Base-by-base conservation (phyloP, 2,888 invertebrate genomes). In the Habroteleia sp. region DNA sequence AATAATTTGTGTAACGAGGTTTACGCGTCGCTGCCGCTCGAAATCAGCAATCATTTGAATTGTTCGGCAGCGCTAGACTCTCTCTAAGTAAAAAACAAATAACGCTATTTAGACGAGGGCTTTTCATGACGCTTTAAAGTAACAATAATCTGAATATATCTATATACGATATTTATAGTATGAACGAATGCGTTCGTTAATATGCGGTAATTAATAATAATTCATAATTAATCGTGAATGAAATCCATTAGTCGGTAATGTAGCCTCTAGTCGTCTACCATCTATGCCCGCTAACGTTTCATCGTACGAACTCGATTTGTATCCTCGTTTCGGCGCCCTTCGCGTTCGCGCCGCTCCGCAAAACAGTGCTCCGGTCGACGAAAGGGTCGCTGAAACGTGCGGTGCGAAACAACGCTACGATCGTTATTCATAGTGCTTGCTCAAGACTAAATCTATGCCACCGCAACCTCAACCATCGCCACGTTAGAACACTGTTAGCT, bases 191-290 rank as follows among this genome's bases (percentile, higher is more conserved):
- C n/a, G n/a, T n/a, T 33, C 17, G 8, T 74, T 74, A 80, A 77
- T 80, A 80, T 44, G 44, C 41, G 82, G 10, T 39, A 52, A 25
- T 17, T 80, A 79, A 81, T 83, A 82, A 82, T 82, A 80, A 81
- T 83, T 84, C 37, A 46, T 46, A 13, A 41, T 58, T 60, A 44
- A 54, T 48, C 16, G 13, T 66, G 52, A 54, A 65, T 66, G 41
- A 56, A 69, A 80, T 82, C 31, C 63, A 79, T 81, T 83, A 82
- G 82, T 84, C 84, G 79, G 82, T 81, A 83, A 83, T 85, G 84
- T 87, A 87, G 87, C 87, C 86, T 87, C 87, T 87, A 87, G 84
- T 87, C 84, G 81, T 85, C 84, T 85, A 87, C 76, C 78, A 77
- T 83, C 84, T 86, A 87, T 82, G 83, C 81, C 83, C 84, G 82